Evolutionary conservation across 2,888 invertebrate genomes (phyloP).

Genomic region (Pinctada fucata): DNA sequence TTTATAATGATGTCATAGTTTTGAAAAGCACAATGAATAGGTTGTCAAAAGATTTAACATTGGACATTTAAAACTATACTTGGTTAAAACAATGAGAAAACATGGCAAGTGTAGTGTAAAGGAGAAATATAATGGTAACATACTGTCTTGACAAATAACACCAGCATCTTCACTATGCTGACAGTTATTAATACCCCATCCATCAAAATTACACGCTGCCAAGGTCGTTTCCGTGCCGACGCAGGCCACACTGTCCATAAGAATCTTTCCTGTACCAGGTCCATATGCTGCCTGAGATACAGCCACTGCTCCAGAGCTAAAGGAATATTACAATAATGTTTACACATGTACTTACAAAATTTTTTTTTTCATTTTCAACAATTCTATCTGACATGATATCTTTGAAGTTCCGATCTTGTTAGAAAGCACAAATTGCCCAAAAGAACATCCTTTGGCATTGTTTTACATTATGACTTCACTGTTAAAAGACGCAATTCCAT

Average conservation of each 20-base stretch:
- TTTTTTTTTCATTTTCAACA: background rate
- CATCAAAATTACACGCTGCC: constrained; percentile 50
- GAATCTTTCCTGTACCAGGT: constrained; percentile 51
- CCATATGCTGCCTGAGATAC: constrained; percentile 74
- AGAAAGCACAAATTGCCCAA: no score
- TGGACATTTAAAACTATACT: no score
- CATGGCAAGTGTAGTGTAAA: no score
- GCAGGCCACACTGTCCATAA: constrained; percentile 62
- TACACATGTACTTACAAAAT: no score
- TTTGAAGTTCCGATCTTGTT: background rate
- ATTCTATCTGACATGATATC: background rate
- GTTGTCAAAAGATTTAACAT: no score
- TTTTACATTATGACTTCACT: no score
- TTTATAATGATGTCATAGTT: no score
- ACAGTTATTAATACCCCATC: constrained; percentile 59
- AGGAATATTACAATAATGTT: background rate
- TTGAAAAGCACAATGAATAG: no score
- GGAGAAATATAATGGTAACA: constrained; percentile 9
- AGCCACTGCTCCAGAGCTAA: constrained; percentile 75
- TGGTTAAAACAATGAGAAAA: no score
- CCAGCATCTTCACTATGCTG: constrained; percentile 58
- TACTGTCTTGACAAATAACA: constrained; percentile 58
- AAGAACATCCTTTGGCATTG: no score
- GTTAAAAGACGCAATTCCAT: no score
- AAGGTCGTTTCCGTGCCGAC: constrained; percentile 55